phyloP scores from a whole-genome alignment of 35 echinoderm and acorn worm species.

The Acanthaster planci region DNA sequence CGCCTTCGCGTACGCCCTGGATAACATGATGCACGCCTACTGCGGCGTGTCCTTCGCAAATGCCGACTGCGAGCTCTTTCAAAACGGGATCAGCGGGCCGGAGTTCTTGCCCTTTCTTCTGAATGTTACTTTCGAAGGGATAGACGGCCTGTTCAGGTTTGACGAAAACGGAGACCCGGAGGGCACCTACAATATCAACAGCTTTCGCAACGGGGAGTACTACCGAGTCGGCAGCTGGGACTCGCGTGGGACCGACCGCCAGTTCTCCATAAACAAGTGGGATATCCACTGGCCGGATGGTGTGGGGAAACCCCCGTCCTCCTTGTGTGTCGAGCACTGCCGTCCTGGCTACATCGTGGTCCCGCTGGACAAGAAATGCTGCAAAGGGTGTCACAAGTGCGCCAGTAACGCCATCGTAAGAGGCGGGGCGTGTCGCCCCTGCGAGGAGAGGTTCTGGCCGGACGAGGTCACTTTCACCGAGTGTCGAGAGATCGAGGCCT shows the following conservation, averaged over 20 bases:
- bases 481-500: not conserved
- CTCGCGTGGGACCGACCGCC: not conserved
- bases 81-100: not conserved
- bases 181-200: not conserved
- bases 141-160: conserved; percentile 23
- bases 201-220: conserved; percentile 2
- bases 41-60: not conserved
- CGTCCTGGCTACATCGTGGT: not conserved
- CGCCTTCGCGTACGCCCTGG: conserved; percentile 12
- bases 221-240: conserved; percentile 17
- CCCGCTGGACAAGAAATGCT: conserved; percentile 36
- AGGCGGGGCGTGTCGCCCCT: not conserved
- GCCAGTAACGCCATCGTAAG: conserved; percentile 15
- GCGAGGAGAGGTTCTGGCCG: not conserved
- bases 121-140: conserved; percentile 12
- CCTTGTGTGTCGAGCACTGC: not conserved
- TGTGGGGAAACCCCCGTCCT: not conserved
- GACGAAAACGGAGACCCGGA: not conserved
- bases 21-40: not conserved
- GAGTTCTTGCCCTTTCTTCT: conserved; percentile 6
- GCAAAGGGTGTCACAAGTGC: conserved; percentile 30
- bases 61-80: not conserved
- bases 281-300: not conserved
- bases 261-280: not conserved
- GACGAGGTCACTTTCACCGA: conserved; percentile 10